Conservation (phyloP, 2,113 vertebrate genomes). For the Arvicanthis niloticus region DNA sequence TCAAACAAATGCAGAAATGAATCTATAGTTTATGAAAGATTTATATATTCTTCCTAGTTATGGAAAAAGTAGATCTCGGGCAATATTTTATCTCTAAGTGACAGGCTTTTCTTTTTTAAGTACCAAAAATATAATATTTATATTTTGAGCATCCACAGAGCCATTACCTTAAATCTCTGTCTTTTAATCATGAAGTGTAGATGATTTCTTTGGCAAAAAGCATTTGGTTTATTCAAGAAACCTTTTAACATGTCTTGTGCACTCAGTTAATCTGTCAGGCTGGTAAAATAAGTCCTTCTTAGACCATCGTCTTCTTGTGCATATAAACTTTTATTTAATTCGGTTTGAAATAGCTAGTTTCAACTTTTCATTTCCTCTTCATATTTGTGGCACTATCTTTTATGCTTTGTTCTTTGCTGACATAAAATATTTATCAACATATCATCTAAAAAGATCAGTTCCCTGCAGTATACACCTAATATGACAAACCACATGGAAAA, state of each 20-base stretch:
- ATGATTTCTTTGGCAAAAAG: constrained; percentile 60
- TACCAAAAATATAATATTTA: constrained; percentile 65
- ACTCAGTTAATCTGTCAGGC: constrained; percentile 73
- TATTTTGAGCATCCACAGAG: constrained; percentile 52
- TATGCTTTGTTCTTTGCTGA: constrained; percentile 62
- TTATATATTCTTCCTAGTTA: constrained; percentile 51
- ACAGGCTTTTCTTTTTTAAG: constrained; percentile 45
- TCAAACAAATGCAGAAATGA: constrained; percentile 34
- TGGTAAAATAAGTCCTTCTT: constrained; percentile 52
- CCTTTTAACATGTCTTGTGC: constrained; percentile 67
- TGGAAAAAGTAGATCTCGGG: constrained; percentile 32
- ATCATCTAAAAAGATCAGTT: constrained; percentile 23
- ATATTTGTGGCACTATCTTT: constrained; percentile 48
- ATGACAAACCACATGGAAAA: constrained; percentile 36
- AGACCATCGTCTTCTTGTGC: constrained; percentile 41
- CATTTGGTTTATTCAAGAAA: constrained; percentile 68
- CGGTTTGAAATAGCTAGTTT: constrained; percentile 49
- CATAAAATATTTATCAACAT: constrained; percentile 67
- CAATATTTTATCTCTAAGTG: constrained; percentile 42
- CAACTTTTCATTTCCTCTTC: constrained; percentile 61
- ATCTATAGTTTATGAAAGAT: constrained; percentile 51
- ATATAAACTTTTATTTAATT: constrained; percentile 70
- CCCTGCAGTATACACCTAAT: background rate
- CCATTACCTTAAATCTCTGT: constrained; percentile 60
- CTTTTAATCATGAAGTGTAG: constrained; percentile 60